Base-by-base conservation (phyloP, 2,888 invertebrate species). In the Elegia similella region DNA sequence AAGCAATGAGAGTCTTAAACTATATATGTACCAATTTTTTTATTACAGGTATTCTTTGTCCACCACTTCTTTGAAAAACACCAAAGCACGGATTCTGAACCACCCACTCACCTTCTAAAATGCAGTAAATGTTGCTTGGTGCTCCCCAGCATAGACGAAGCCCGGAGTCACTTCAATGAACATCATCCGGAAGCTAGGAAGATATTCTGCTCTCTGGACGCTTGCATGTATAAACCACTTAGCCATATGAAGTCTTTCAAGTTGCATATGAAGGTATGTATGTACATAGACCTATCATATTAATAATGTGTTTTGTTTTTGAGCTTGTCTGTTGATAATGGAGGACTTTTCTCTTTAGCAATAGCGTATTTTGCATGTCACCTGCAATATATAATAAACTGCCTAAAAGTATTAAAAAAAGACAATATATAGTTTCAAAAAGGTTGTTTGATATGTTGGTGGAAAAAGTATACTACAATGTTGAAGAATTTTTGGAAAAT, bases 211-310 rank as follows among this genome's bases (percentile, higher is more conserved):
- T 84, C 85, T 0, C 62, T 91, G 17, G 85, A 82, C 1, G 59
- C 80, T 1, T 92, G 92, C 60, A 74, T 80, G 59, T 87, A 80
- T 59, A 86, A 80, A 56, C 90, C 90, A 0, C 71, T 92, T n/a
- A 82, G 84, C 58, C 85, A 88, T 42, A 73, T 76, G 62, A 88
- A 90, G 62, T 88, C 91, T 1, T 86, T 92, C 52, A 84, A 84
- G 61, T 65, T 88, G 16, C 92, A 92, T 80, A 70, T 90, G 8
- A 86, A 84, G 85, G 92, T 91, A 67, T 13, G n/a, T n/a, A n/a
- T n/a, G n/a, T n/a, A n/a, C n/a, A n/a, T n/a, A n/a, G n/a, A n/a
- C n/a, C n/a, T n/a, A n/a, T n/a, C n/a, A n/a, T n/a, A n/a, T n/a
- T 0, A 47, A 17, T 23, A 32, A 32, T 12, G 23, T 5, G 23